phyloP scores from a whole-genome alignment of 2,113 vertebrate genomes.

The Larimichthys crocea region DNA sequence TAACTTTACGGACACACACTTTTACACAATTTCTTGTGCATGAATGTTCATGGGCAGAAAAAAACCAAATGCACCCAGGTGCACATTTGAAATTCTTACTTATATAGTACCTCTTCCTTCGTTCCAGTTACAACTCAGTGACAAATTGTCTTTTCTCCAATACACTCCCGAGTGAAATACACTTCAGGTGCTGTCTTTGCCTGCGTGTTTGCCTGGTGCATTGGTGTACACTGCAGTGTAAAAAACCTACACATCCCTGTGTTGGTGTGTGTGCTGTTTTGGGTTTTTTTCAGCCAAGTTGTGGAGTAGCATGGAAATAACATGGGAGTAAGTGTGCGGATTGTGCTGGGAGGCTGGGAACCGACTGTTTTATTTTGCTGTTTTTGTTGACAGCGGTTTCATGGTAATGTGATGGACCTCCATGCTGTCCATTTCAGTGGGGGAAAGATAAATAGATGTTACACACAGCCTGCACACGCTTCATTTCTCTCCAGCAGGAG shows the following conservation, averaged over 20 bases:
- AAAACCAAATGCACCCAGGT: neutral
- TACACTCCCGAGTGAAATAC: neutral
- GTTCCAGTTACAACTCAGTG: neutral
- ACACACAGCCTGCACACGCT: neutral
- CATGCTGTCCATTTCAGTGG: conserved; percentile 19
- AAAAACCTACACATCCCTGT: conserved; percentile 16
- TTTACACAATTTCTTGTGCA: neutral
- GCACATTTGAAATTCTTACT: neutral
- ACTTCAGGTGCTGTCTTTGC: conserved; percentile 7
- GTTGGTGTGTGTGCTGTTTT: conserved; percentile 22
- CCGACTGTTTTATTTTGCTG: conserved; percentile 31
- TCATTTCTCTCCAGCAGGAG: conserved; percentile 14
- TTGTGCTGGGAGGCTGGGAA: conserved; percentile 14
- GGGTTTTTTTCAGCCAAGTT: conserved; percentile 15
- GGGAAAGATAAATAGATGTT: conserved; percentile 46
- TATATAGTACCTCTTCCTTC: neutral
- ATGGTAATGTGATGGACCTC: conserved; percentile 36
- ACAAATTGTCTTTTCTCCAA: neutral
- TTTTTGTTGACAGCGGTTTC: conserved; percentile 39
- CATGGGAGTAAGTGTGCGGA: neutral
- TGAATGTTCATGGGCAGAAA: neutral
- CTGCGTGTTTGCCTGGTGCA: neutral
- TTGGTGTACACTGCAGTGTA: neutral
- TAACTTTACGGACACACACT: neutral
- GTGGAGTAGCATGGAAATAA: conserved; percentile 7